phyloP scores from a whole-genome alignment of 2,113 vertebrate species.

The Oxyruncus cristatus region DNA sequence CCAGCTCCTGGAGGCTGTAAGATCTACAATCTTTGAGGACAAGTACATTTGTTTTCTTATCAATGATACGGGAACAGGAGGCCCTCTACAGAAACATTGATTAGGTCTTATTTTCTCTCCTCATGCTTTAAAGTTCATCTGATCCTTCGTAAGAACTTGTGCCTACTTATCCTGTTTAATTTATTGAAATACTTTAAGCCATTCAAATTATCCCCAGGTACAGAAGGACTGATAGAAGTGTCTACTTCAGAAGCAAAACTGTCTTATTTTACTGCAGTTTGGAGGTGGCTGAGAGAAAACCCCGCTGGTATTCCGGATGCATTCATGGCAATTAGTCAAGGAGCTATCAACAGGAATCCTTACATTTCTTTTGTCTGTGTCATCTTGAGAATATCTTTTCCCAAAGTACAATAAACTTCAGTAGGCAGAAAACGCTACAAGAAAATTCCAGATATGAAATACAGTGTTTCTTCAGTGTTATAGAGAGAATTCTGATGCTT shows the following conservation, averaged over 20 bases:
- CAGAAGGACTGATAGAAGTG: not conserved
- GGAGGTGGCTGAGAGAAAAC: not conserved
- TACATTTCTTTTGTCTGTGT: slow-evolving; percentile 20
- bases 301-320: not conserved
- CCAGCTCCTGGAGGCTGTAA: not conserved
- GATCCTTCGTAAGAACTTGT: not conserved
- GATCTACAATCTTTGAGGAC: not conserved
- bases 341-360: slow-evolving; percentile 24
- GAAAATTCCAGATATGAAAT: not conserved
- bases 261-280: not conserved
- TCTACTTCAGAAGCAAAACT: not conserved
- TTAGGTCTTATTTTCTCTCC: not conserved
- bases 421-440: not conserved
- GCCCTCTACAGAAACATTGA: not conserved
- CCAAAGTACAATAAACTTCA: not conserved
- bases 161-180: slow-evolving; percentile 15
- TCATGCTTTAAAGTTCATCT: not conserved
- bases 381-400: slow-evolving; percentile 25
- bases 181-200: slow-evolving; percentile 15
- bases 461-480: not conserved
- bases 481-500: not conserved
- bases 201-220: not conserved
- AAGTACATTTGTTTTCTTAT: slow-evolving; percentile 17
- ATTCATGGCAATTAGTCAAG: slow-evolving; percentile 38
- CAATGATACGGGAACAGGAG: not conserved